Evolutionary conservation across 2,113 vertebrate genomes (phyloP).

Genomic region (Nesoenas mayeri): DNA sequence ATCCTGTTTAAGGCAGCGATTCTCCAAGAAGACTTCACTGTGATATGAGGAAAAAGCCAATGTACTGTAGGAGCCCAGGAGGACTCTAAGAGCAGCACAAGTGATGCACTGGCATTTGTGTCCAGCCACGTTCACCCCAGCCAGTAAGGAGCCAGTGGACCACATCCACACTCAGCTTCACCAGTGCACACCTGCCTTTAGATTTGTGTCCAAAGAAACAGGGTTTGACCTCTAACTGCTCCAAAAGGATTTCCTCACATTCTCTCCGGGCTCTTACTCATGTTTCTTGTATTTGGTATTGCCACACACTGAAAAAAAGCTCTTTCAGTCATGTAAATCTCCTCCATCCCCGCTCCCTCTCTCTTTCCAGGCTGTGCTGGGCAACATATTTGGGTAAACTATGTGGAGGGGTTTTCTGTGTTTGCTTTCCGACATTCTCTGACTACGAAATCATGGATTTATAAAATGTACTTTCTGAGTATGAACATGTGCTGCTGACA

Average conservation of each 20-base stretch:
- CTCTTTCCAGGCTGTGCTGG: not conserved
- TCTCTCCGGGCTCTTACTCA: not conserved
- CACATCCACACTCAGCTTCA: not conserved
- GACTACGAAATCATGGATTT: not conserved
- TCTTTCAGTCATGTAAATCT: not conserved
- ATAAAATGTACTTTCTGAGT: not conserved
- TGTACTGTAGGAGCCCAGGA: not conserved
- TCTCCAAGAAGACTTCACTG: not conserved
- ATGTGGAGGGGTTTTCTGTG: not conserved
- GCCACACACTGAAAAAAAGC: not conserved
- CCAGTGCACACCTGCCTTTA: not conserved
- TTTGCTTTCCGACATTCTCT: not conserved
- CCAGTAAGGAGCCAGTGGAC: not conserved
- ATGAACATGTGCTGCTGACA: not conserved
- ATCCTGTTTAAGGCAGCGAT: not conserved
- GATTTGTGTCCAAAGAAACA: not conserved
- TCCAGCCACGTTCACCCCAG: not conserved
- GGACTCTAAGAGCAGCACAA: not conserved
- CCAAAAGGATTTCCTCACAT: not conserved
- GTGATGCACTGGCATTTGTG: not conserved
- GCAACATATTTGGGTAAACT: not conserved
- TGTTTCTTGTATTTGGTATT: not conserved
- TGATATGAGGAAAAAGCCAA: not conserved
- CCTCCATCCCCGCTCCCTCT: not conserved
- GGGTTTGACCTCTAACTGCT: not conserved